Percentiles rank a stretch among this genome's conserved stretches.
These are phyloP conservation scores for Phyllopteryx taeniolatus DNA, from an alignment of 2,113 vertebrate species.

Conservation along the genomic window DNA sequence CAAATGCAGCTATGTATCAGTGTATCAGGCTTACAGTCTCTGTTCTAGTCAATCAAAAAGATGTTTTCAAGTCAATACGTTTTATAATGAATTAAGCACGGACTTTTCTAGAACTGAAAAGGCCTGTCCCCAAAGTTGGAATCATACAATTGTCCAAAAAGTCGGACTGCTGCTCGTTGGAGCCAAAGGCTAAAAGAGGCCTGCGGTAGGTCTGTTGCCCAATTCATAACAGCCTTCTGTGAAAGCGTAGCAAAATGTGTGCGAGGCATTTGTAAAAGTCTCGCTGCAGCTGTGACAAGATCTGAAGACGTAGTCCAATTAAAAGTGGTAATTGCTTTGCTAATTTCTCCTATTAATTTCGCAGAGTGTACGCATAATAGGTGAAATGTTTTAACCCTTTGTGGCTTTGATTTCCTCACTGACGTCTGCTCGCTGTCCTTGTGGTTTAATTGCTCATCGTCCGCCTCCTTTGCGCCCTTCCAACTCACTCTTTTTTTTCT, in stretches of 20 bases:
- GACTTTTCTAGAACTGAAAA: no score
- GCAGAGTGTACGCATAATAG: constrained; percentile 71
- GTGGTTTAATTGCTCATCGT: constrained; percentile 43
- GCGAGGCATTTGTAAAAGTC: constrained; percentile 49
- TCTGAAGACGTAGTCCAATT: constrained; percentile 78
- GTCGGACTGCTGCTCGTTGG: constrained; percentile 64
- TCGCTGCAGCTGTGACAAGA: constrained; percentile 76
- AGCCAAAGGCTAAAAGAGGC: constrained; percentile 75
- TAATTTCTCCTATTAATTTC: constrained; percentile 81
- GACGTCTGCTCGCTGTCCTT: constrained; percentile 27
- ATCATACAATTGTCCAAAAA: not conserved
- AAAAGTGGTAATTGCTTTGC: constrained; percentile 79
- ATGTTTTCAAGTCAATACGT: no score
- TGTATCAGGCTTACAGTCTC: no score
- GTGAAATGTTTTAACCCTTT: constrained; percentile 71
- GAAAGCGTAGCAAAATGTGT: constrained; percentile 57
- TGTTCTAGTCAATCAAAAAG: no score
- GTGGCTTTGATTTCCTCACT: constrained; percentile 31
- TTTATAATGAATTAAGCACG: no score
- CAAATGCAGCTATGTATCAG: no score
- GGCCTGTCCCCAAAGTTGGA: not conserved
- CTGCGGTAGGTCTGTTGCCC: constrained; percentile 66
- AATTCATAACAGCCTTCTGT: constrained; percentile 73
- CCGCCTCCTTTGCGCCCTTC: constrained; percentile 4
- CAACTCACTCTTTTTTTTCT: constrained; percentile 27